Percentiles rank a stretch among this genome's conserved stretches.
Evolutionary conservation across 2,797 vertebrate species (phyloP).

Genomic region (Hypotaenidia philippensis): DNA sequence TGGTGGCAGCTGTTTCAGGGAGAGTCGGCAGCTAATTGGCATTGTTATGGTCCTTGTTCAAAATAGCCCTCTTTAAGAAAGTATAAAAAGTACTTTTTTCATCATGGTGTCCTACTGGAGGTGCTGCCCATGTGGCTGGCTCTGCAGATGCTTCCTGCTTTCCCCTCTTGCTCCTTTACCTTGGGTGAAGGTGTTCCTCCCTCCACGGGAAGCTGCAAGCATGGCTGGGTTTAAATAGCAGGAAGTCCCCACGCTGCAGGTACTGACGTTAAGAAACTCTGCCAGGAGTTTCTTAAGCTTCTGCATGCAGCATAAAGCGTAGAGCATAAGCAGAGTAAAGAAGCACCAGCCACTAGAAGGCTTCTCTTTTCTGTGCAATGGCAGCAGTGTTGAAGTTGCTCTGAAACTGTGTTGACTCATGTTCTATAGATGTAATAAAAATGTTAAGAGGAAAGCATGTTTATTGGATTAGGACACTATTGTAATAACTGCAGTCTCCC

Average conservation of each 20-base stretch:
- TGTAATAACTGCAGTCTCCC: not conserved
- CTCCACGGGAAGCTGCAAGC: not conserved
- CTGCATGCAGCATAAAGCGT: not conserved
- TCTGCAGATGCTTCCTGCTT: not conserved
- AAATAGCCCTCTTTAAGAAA: rapidly evolving
- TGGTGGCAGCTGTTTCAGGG: not conserved
- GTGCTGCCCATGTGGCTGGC: rapidly evolving
- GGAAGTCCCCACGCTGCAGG: not conserved
- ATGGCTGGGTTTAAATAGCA: not conserved
- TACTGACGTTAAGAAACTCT: not conserved
- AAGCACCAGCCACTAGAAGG: not conserved
- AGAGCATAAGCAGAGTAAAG: not conserved
- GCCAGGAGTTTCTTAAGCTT: not conserved
- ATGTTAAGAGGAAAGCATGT: not conserved
- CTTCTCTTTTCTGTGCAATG: not conserved
- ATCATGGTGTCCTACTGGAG: not conserved
- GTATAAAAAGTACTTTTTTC: not conserved
- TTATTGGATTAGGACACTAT: constrained; percentile 10
- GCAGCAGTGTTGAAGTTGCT: not conserved
- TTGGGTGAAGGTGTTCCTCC: not conserved
- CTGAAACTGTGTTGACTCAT: not conserved
- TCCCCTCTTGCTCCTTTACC: not conserved
- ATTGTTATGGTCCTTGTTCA: not conserved
- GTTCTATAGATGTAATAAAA: constrained; percentile 12
- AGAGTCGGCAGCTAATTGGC: not conserved